These are phyloP conservation scores for Conistra vaccinii DNA, from an alignment of 2,888 invertebrate genomes.

Conservation along the genomic window DNA sequence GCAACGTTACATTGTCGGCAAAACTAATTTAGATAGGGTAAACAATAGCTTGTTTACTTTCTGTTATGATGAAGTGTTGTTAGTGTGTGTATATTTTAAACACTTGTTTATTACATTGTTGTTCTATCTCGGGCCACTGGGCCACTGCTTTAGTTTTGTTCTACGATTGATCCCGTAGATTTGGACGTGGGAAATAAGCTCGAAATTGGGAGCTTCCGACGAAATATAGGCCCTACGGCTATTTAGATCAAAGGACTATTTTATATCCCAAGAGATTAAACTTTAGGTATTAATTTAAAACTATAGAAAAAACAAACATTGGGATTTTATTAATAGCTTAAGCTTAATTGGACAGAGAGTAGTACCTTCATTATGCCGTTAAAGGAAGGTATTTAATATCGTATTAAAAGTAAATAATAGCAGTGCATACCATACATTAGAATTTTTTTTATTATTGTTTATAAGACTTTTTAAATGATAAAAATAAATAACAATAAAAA, in stretches of 20 bases:
- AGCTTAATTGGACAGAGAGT: too few relatives aligned
- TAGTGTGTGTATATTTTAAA: conserved; percentile 19
- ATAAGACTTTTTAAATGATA: too few relatives aligned
- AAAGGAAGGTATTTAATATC: background rate
- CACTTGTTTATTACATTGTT: conserved; percentile 8
- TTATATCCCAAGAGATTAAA: background rate
- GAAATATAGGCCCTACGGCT: background rate
- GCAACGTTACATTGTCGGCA: conserved; percentile 40
- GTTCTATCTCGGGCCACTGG: background rate
- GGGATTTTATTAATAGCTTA: too few relatives aligned
- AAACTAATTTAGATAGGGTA: conserved; percentile 55
- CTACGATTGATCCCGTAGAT: background rate
- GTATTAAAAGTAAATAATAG: background rate
- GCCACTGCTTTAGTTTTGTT: background rate
- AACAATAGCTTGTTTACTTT: conserved; percentile 55
- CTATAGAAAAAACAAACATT: background rate
- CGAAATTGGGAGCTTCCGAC: background rate
- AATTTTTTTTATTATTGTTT: too few relatives aligned
- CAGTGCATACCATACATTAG: too few relatives aligned
- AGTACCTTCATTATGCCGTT: background rate
- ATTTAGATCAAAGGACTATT: conserved; percentile 23
- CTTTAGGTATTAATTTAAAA: too few relatives aligned
- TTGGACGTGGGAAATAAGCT: background rate
- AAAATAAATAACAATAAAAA: too few relatives aligned
- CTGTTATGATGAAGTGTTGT: conserved; percentile 38